Evolutionary conservation across 2,113 vertebrate species (phyloP).

Genomic region (Seriola aureovittata): DNA sequence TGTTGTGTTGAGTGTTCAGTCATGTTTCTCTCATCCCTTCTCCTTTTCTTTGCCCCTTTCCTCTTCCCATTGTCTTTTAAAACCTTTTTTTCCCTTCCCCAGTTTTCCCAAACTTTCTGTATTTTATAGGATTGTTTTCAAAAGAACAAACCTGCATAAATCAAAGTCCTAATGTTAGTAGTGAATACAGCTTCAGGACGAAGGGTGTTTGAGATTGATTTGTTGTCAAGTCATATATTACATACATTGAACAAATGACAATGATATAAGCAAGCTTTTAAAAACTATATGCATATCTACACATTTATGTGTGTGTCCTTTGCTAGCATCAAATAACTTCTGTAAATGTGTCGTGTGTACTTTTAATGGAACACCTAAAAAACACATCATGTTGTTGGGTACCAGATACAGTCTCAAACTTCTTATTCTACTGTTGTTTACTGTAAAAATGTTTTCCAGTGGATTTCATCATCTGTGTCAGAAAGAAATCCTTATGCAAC

Average conservation of each 20-base stretch:
- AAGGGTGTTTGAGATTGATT: too few relatives aligned
- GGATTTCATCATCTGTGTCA: background rate
- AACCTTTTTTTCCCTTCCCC: background rate
- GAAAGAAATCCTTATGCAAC: background rate
- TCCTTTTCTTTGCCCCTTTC: constrained; percentile 1
- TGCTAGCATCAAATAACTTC: background rate
- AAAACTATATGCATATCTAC: too few relatives aligned
- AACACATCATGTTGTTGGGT: background rate
- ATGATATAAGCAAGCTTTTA: too few relatives aligned
- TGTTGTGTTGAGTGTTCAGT: constrained; percentile 43
- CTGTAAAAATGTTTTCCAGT: background rate
- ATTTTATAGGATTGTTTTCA: background rate
- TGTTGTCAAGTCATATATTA: too few relatives aligned
- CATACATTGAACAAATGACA: too few relatives aligned
- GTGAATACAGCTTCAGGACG: background rate
- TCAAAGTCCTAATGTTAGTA: background rate
- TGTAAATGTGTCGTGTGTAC: background rate
- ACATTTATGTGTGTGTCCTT: background rate
- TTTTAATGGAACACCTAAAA: background rate
- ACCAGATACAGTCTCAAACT: background rate
- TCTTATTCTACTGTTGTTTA: background rate
- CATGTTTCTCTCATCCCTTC: constrained; percentile 33
- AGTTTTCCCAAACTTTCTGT: background rate
- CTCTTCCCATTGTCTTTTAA: background rate
- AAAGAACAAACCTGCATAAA: background rate